Evolutionary conservation across 2,113 vertebrate species (phyloP).

Genomic region (Myotis davidii): DNA sequence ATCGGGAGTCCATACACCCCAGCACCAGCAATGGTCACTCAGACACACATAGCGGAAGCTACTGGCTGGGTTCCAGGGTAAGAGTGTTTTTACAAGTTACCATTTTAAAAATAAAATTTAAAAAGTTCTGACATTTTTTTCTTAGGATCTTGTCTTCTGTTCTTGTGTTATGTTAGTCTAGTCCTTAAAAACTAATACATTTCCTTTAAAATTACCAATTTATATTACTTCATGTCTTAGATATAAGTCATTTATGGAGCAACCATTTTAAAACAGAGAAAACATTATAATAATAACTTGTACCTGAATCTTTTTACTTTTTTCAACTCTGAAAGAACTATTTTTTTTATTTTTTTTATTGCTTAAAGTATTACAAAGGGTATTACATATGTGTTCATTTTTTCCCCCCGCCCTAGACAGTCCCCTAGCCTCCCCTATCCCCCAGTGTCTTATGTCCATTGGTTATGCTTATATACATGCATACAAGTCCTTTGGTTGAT

Average conservation of each 20-base stretch:
- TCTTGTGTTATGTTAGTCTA: not conserved
- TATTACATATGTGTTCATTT: too few relatives aligned
- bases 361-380: too few relatives aligned
- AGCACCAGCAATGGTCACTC: conserved; percentile 90
- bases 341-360: too few relatives aligned
- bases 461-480: too few relatives aligned
- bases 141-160: not conserved
- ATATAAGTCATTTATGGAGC: not conserved
- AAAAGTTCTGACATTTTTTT: conserved; percentile 12
- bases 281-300: not conserved
- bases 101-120: not conserved
- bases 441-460: too few relatives aligned
- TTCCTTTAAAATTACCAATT: conserved; percentile 21
- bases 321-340: not conserved
- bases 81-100: conserved; percentile 29
- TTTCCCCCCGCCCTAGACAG: too few relatives aligned
- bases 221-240: conserved; percentile 26
- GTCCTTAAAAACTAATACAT: conserved; percentile 26
- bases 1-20: conserved; percentile 88
- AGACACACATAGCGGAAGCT: conserved; percentile 87
- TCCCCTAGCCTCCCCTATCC: too few relatives aligned
- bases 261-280: conserved; percentile 34
- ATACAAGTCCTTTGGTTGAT: too few relatives aligned
- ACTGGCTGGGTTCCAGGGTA: conserved; percentile 90
- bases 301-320: conserved; percentile 1